phyloP scores from a whole-genome alignment of 1,140 invertebrate genomes.

The Globodera ellingtonae region DNA sequence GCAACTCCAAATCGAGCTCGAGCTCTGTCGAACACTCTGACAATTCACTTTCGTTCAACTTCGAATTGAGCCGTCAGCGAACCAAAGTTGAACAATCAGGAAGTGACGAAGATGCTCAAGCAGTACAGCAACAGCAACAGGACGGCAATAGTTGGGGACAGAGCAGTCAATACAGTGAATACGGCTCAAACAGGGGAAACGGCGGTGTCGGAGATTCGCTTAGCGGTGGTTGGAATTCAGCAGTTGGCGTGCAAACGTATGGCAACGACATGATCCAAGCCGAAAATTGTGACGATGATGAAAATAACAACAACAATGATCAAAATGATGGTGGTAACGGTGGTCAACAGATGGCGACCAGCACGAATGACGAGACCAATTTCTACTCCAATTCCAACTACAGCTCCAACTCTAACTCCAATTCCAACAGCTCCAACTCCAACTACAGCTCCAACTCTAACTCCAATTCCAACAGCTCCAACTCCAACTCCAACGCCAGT shows the following conservation, averaged over 20 bases:
- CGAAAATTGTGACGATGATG: neutral
- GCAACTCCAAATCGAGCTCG: too few species aligned
- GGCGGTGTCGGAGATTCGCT: too few species aligned
- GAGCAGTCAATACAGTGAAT: neutral
- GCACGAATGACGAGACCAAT: neutral
- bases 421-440: too few species aligned
- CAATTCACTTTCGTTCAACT: neutral
- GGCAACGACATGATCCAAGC: neutral
- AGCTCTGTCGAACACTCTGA: too few species aligned
- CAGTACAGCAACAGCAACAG: neutral
- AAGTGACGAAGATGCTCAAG: neutral
- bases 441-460: neutral
- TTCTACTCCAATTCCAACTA: neutral
- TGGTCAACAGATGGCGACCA: neutral
- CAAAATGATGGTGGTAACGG: neutral
- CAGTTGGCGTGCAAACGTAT: neutral
- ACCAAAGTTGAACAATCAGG: neutral
- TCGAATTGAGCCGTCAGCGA: neutral
- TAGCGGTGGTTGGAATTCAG: neutral
- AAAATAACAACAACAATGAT: neutral
- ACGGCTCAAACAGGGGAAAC: neutral
- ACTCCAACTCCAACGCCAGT: neutral
- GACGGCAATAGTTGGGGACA: neutral
- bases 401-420: neutral
- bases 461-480: too few species aligned